Evolutionary conservation across 2,797 vertebrate species (phyloP).

Genomic region (Dryobates pubescens): DNA sequence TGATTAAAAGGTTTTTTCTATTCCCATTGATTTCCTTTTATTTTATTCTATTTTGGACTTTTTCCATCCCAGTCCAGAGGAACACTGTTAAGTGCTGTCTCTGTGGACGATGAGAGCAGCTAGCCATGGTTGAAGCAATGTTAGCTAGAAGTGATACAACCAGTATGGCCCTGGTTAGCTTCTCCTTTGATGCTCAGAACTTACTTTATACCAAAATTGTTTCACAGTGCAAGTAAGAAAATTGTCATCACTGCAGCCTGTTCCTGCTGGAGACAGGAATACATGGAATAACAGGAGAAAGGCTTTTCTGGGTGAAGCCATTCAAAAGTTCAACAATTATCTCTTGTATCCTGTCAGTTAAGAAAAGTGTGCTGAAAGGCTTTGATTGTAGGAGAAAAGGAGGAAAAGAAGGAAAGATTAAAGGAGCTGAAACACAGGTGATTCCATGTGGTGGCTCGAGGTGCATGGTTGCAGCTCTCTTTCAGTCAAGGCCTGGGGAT

Average conservation of each 20-base stretch:
- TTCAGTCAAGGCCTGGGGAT: neutral
- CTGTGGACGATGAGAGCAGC: neutral
- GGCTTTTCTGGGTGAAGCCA: constrained; percentile 2
- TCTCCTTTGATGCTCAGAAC: neutral
- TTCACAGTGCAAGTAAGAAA: neutral
- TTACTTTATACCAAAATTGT: too few relatives aligned
- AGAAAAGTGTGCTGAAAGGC: neutral
- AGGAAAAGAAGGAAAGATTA: neutral
- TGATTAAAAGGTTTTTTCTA: neutral
- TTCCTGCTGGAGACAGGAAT: neutral
- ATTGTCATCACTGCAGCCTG: neutral
- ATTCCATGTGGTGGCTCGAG: neutral
- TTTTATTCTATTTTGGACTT: neutral
- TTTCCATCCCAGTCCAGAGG: neutral
- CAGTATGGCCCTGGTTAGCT: neutral
- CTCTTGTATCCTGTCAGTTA: neutral
- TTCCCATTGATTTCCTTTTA: neutral
- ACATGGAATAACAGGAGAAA: neutral
- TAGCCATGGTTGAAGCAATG: neutral
- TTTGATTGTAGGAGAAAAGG: neutral
- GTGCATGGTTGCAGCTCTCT: neutral
- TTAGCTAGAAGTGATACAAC: neutral
- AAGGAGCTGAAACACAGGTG: neutral
- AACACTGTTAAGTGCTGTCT: neutral
- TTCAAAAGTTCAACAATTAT: constrained; percentile 1